Percentiles rank a stretch among this genome's conserved stretches.
These are phyloP conservation scores for Phortica variegata DNA, from an alignment of 1,140 invertebrate species.

Conservation along the genomic window DNA sequence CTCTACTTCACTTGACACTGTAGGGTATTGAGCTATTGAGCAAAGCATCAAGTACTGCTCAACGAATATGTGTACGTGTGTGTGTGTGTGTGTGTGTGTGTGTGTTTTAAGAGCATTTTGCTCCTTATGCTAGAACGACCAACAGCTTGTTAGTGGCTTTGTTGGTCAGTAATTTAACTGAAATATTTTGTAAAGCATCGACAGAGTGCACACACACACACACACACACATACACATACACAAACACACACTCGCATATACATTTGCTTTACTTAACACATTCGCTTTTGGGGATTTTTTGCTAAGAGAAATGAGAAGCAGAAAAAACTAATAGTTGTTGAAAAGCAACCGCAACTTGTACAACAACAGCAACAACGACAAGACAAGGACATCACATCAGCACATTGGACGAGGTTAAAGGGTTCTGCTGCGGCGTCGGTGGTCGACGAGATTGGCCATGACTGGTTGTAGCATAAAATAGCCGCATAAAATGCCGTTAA, in stretches of 20 bases:
- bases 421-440: no score
- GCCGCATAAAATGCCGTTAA: conserved; percentile 54
- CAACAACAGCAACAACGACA: conserved; percentile 8
- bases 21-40: no score
- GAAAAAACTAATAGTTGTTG: conserved; percentile 9
- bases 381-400: no score
- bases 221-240: no score
- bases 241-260: conserved; percentile 15
- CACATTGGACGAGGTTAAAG: no score
- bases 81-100: neutral
- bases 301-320: neutral
- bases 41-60: no score
- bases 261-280: conserved; percentile 28
- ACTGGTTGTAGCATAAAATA: conserved; percentile 37
- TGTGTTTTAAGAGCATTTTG: no score
- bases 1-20: no score
- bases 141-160: conserved; percentile 54
- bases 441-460: conserved; percentile 19
- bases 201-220: conserved; percentile 25
- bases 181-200: conserved; percentile 48
- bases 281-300: conserved; percentile 15
- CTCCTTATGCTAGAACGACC: conserved; percentile 17
- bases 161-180: conserved; percentile 54
- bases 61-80: conserved; percentile 3
- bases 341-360: conserved; percentile 13